Base-by-base conservation (phyloP, 2,888 invertebrate species). In the Clusia tigrina region DNA sequence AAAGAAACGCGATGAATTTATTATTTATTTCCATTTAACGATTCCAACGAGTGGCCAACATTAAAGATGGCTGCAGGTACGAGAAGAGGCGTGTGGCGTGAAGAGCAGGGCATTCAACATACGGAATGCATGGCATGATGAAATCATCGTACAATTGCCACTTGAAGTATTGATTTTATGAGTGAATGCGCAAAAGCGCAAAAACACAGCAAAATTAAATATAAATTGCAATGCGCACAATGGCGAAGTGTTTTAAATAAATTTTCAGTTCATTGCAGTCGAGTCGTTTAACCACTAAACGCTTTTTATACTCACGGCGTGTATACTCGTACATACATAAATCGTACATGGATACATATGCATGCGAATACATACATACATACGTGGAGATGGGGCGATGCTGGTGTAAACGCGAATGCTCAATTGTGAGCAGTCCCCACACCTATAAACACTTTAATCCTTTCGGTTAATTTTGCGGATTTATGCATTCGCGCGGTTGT, bases 261-360 rank as follows among this genome's bases (percentile, higher is more conserved):
- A 32, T 20, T 64, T 65, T 58, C 67, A 69, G 60, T 68, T 66
- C 59, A 66, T 63, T 66, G 64, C 32, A 64, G 60, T 20, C 54
- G 52, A 66, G 68, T 67, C 66, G 64, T 67, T 69, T 64, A 66
- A 70, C n/a, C n/a, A n/a, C 67, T 66, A 68, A 70, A 68, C 60
- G 64, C 53, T 23, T 61, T 63, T 69, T 60, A 25, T 25, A 6
- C 17, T 25, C n/a, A 18, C 52, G 22, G 12, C 42, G n/a, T 42
- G 5, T 20, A 20, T 20, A 12, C 18, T 12, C n/a, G 18, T 20
- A 20, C 52, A 24, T 12, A 52, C 52, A 9, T n/a, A n/a, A n/a
- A n/a, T n/a, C 48, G 17, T 32, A 25, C 51, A 48, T n/a, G 26
- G 24, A 58, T 26, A 18, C 58, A 59, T 37, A 32, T 32, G 37